Evolutionary conservation across 2,113 vertebrate species (phyloP), one percentile per base, ranked within the genome.

Genomic region (Odontesthes bonariensis): DNA sequence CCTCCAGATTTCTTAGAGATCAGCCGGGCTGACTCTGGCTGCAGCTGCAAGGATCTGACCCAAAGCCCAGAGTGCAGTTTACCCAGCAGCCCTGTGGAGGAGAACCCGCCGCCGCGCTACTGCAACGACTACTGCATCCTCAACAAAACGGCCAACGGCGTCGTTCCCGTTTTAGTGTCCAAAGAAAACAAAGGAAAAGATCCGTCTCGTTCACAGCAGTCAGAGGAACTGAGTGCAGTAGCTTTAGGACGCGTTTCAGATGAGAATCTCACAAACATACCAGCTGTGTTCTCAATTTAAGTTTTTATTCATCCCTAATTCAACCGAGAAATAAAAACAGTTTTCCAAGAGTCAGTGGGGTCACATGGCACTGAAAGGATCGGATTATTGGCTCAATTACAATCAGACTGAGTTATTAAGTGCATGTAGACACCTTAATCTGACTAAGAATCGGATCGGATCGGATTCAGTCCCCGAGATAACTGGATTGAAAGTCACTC

Each of bases 121-220:
- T 57, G 63, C 2, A 62, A 0, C 1, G 81, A 86, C 63, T 90
- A 90, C 81, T 91, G 88, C 78, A 73, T 79, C 32, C 88, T 91
- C 31, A 88, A 86, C 68, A 82, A 82, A 75, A 88, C 78, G 9
- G 47, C 73, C 16, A 63, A 60, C 8, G 88, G 84, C 5, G 47
- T 89, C 19, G 63, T 81, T 77, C 88, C 88, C 27, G 75, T 90
- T 23, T 63, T 88, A 14, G 8, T 87, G 42, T 63, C 78, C 66
- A 75, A 58, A 58, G 40, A 49, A 64, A n/a, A 11, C 8, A n/a
- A n/a, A 5, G 2, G 8, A 12, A 19, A 59, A 9, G 47, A 54
- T 46, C 10, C 5, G 1, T 14, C 11, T 42, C 32, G 52, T 23
- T 35, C 53, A 32, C n/a, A 0, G 27, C 46, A 60, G 9, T 0